Base-by-base conservation (phyloP, 2,888 invertebrate genomes). In the Lamellibrachia columna region DNA sequence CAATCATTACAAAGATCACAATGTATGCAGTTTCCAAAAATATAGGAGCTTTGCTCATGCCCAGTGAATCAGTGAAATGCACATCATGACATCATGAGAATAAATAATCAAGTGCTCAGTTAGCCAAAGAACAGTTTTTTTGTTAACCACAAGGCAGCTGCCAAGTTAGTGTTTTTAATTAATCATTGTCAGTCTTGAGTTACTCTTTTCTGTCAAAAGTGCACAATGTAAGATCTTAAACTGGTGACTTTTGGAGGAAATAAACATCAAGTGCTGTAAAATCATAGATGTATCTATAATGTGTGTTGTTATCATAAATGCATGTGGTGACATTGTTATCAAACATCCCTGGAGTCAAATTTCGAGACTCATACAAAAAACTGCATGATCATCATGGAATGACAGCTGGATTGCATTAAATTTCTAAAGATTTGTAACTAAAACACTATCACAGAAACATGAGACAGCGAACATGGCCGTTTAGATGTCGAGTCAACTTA, bases 401-500 rank as follows among this genome's bases (percentile, higher is more conserved):
- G 1, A 40, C 55, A 9, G 55, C 55, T 55, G 55, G 75, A 75
- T 75, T 22, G 22, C 15, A 22, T 0, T 22, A 3, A 75, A 2
- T 75, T 75, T 75, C 9, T 15, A 75, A 75, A n/a, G 75, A 75
- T 15, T 75, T 75, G 75, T 75, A 75, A 75, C 75, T 22, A 75
- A 75, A 75, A 75, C n/a, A 15, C 22, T 75, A 75, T 15, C 75
- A 75, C n/a, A 6, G n/a, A 4, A 75, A 75, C 75, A 75, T 75
- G 75, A 22, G 22, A 6, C 22, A 75, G 4, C 15, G 58, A 15
- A 58, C 22, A 15, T 15, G 75, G 6, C 15, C 91, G 22, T 52
- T 22, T 52, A 53, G 28, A 92, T 90, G 75, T n/a, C 22, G 60
- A 22, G 8, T 75, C 93, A 28, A 93, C 93, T 93, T 93, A 58